These are phyloP conservation scores for Anthopleura xanthogrammica DNA, from an alignment of 92 coral and sea anemone species.

Conservation along the genomic window DNA sequence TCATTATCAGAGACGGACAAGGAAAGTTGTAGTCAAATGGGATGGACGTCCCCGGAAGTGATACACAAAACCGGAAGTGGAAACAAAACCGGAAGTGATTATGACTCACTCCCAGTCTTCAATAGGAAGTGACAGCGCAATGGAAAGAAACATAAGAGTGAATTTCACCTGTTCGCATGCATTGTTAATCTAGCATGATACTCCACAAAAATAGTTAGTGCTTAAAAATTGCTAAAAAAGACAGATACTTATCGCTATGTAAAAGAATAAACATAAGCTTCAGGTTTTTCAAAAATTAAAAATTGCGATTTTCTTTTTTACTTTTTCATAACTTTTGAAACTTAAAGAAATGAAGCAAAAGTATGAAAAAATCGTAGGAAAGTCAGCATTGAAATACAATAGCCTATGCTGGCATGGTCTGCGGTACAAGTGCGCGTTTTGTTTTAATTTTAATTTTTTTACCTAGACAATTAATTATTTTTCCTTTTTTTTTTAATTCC, in stretches of 20 bases:
- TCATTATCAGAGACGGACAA: background rate
- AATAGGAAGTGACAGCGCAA: background rate
- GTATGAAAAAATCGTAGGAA: background rate
- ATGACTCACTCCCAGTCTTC: background rate
- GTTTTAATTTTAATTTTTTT: background rate
- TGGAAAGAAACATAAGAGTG: background rate
- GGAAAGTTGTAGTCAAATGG: background rate
- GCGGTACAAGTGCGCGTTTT: background rate
- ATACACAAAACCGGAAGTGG: conserved; percentile 10
- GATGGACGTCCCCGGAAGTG: background rate
- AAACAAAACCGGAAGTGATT: conserved; percentile 8
- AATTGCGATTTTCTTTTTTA: too few species aligned
- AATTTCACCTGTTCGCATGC: conserved; percentile 12
- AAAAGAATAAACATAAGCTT: too few species aligned
- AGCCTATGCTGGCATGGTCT: background rate
- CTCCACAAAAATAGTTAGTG: too few species aligned
- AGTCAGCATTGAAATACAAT: too few species aligned
- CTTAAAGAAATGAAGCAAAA: background rate
- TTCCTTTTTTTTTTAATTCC: background rate
- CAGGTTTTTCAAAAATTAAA: too few species aligned
- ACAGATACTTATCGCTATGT: too few species aligned
- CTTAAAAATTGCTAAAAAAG: too few species aligned
- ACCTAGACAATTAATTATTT: background rate
- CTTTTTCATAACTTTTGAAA: background rate
- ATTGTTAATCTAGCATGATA: background rate